Evolutionary conservation across 2,888 invertebrate genomes (phyloP).

Genomic region (Halictus quadricinctus): DNA sequence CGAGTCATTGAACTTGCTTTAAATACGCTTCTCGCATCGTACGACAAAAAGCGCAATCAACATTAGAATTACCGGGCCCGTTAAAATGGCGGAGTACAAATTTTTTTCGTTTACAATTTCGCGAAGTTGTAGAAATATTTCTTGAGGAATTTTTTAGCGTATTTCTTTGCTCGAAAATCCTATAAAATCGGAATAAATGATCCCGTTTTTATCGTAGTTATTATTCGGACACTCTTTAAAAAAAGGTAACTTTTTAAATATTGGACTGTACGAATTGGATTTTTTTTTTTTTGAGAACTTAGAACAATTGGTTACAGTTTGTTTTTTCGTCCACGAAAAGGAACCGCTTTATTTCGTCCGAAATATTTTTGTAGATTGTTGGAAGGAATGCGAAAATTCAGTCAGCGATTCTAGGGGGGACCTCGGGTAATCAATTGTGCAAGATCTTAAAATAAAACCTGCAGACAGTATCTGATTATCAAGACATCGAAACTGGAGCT

Average conservation of each 20-base stretch:
- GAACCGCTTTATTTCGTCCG: background rate
- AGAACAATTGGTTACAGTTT: too few species aligned
- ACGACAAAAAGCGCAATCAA: background rate
- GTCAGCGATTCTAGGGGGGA: background rate
- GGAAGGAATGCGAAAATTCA: background rate
- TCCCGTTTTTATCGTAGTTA: background rate
- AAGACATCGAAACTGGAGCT: slow-evolving; percentile 14
- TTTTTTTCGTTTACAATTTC: background rate
- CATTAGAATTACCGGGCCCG: background rate
- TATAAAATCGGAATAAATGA: too few species aligned
- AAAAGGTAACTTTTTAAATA: too few species aligned
- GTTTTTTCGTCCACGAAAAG: background rate
- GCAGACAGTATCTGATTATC: slow-evolving; percentile 23
- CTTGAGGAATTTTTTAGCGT: too few species aligned
- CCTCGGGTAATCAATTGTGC: background rate
- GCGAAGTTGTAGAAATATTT: background rate
- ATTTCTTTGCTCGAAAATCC: background rate
- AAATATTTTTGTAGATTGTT: background rate
- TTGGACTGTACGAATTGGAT: too few species aligned
- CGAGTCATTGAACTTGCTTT: background rate
- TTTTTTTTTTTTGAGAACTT: too few species aligned
- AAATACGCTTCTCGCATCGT: background rate
- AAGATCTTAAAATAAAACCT: slow-evolving; percentile 1
- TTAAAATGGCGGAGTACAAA: too few species aligned
- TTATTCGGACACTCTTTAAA: too few species aligned